Evolutionary conservation across 2,113 vertebrate genomes (phyloP).

Genomic region (Percopsis transmontana): DNA sequence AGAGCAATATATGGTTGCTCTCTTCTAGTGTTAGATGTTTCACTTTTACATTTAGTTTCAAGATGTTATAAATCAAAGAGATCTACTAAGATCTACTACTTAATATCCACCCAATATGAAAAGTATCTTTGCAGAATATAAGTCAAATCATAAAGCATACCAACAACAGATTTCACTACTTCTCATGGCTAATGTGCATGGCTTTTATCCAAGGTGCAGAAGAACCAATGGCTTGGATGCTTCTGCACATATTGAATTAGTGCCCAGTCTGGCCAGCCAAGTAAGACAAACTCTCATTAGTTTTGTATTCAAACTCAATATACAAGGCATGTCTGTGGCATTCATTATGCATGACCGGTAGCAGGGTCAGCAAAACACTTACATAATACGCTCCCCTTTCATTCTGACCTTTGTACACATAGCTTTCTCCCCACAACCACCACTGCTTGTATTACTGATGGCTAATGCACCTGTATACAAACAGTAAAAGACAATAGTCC

Average conservation of each 20-base stretch:
- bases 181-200: conserved; percentile 35
- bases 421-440: conserved; percentile 46
- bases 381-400: conserved; percentile 70
- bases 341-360: conserved; percentile 74
- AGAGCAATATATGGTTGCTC: too few species aligned
- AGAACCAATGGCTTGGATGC: conserved; percentile 54
- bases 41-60: background rate
- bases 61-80: background rate
- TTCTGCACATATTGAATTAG: conserved; percentile 68
- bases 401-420: conserved; percentile 60
- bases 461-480: conserved; percentile 47
- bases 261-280: conserved; percentile 40
- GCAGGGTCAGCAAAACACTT: conserved; percentile 65
- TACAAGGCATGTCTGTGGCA: conserved; percentile 69
- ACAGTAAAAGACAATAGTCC: background rate
- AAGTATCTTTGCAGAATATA: background rate
- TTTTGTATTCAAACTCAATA: conserved; percentile 69
- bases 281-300: conserved; percentile 65
- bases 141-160: too few species aligned
- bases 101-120: background rate
- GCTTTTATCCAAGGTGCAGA: conserved; percentile 58
- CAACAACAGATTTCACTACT: conserved; percentile 15
- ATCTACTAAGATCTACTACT: background rate
- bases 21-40: background rate
- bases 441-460: conserved; percentile 29